Evolutionary conservation across 2,888 invertebrate species (phyloP).

Genomic region (Hydrotaea diabolus): DNA sequence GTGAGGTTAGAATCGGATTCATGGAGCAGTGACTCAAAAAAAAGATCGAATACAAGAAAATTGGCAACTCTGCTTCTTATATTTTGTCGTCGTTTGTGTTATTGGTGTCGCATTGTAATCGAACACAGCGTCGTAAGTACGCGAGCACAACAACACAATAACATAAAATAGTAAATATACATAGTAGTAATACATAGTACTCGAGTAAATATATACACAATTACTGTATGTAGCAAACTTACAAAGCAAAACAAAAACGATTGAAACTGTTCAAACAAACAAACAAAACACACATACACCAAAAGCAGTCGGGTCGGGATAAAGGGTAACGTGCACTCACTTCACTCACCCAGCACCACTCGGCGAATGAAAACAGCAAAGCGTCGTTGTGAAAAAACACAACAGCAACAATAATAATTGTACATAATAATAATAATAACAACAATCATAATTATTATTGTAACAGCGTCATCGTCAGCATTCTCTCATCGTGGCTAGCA

Average conservation of each 20-base stretch:
- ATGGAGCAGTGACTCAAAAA: too few relatives aligned
- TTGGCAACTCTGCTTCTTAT: too few relatives aligned
- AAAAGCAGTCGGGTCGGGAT: neutral
- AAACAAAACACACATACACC: neutral
- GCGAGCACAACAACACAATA: neutral
- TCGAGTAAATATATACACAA: neutral
- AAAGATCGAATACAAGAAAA: too few relatives aligned
- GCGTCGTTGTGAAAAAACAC: conserved; percentile 18
- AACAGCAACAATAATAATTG: conserved; percentile 47
- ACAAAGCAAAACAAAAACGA: conserved; percentile 59
- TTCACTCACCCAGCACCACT: too few relatives aligned
- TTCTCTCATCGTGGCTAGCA: neutral
- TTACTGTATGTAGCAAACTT: conserved; percentile 32
- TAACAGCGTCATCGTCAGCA: conserved; percentile 58
- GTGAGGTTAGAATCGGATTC: too few relatives aligned
- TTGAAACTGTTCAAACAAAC: conserved; percentile 37
- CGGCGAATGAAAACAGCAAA: neutral
- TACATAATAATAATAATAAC: conserved; percentile 35
- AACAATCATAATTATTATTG: conserved; percentile 49
- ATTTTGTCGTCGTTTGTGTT: too few relatives aligned
- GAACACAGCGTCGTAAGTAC: conserved; percentile 1
- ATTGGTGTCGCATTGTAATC: neutral
- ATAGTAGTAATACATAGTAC: neutral
- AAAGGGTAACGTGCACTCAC: too few relatives aligned
- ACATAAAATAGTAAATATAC: neutral